Percentiles rank a stretch among this genome's conserved stretches.
These are phyloP conservation scores for Eupeodes latifasciatus DNA, from an alignment of 2,888 invertebrate species.

Conservation along the genomic window DNA sequence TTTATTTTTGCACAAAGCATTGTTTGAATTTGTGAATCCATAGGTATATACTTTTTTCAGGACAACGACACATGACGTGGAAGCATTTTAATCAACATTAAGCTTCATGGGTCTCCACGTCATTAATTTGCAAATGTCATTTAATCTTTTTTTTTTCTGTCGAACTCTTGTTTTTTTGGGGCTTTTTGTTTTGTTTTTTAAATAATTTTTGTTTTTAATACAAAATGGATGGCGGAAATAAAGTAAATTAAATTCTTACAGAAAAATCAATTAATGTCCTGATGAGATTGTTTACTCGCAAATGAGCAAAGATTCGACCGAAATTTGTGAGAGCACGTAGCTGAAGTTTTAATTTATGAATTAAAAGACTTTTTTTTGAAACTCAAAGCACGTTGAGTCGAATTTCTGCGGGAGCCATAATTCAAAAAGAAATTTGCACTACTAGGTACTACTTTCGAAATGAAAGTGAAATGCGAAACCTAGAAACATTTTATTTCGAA, in stretches of 20 bases:
- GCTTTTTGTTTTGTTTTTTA: not conserved
- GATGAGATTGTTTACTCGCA: not conserved
- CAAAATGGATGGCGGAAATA: constrained; percentile 55
- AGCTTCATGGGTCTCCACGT: constrained; percentile 76
- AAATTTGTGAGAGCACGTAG: not conserved
- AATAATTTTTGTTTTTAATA: constrained; percentile 18
- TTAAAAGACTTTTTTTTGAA: constrained; percentile 32
- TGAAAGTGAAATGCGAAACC: constrained; percentile 38
- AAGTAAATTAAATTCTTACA: constrained; percentile 71
- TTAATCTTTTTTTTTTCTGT: constrained; percentile 44
- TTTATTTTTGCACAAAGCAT: constrained; percentile 73
- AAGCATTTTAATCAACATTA: constrained; percentile 77
- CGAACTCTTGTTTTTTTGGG: not conserved
- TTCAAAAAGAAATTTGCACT: constrained; percentile 4
- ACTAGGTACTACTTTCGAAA: no score
- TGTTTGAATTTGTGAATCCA: constrained; percentile 45
- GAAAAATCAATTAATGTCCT: constrained; percentile 71
- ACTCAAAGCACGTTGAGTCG: constrained; percentile 19
- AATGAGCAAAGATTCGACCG: constrained; percentile 26
- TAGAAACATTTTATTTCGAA: constrained; percentile 41
- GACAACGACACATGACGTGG: constrained; percentile 54
- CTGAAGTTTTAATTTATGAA: constrained; percentile 21
- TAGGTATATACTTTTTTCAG: constrained; percentile 20
- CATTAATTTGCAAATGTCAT: constrained; percentile 75
- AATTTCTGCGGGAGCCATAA: constrained; percentile 36